Conservation (phyloP, 2,113 vertebrate genomes). For the Eubucco bourcierii region DNA sequence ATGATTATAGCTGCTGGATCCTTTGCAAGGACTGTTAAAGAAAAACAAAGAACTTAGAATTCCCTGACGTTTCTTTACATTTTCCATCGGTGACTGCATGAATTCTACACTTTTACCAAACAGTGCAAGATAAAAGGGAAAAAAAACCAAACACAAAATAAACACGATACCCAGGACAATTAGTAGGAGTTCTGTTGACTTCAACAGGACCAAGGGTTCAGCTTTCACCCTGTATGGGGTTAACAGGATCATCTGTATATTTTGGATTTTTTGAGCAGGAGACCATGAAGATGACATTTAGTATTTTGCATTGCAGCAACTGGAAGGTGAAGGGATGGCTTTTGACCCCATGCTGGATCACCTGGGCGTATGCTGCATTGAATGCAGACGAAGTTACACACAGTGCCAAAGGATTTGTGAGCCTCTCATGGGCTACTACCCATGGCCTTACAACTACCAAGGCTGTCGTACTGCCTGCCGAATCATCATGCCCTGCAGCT, state of each 20-base stretch:
- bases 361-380: conserved; percentile 89
- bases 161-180: background rate
- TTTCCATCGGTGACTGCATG: background rate
- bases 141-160: background rate
- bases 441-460: conserved; percentile 89
- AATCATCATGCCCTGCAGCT: conserved; percentile 93
- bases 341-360: conserved; percentile 95
- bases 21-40: background rate
- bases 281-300: background rate
- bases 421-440: conserved; percentile 85
- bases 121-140: background rate
- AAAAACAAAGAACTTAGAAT: background rate
- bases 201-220: background rate
- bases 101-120: background rate
- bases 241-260: background rate
- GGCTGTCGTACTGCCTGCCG: conserved; percentile 90
- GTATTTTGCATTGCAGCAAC: conserved; percentile 72
- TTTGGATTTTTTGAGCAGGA: background rate
- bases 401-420: conserved; percentile 93
- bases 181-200: background rate
- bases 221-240: background rate
- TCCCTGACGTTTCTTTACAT: background rate
- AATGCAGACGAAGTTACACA: conserved; percentile 88
- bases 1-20: background rate
- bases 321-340: conserved; percentile 84